These are phyloP conservation scores for Papilio protenor DNA, from an alignment of 2,888 invertebrate genomes.

Conservation along the genomic window DNA sequence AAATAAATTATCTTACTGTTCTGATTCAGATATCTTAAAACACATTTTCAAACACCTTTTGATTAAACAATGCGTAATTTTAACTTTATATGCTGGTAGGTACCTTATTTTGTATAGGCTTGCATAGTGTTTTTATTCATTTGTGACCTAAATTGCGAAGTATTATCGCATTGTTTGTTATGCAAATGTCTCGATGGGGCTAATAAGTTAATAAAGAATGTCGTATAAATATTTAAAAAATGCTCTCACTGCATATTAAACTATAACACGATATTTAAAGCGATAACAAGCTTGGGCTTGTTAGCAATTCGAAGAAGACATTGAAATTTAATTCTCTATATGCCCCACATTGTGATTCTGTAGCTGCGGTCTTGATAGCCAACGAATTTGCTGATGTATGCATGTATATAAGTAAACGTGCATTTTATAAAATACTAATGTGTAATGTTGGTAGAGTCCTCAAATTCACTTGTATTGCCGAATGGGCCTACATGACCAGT, in stretches of 20 bases:
- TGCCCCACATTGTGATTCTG: background rate
- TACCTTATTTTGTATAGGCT: background rate
- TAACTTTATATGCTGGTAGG: background rate
- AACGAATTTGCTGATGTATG: background rate
- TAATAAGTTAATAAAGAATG: background rate
- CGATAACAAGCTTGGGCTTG: background rate
- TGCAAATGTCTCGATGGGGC: background rate
- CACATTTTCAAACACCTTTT: background rate
- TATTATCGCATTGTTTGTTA: background rate
- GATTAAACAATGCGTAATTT: background rate
- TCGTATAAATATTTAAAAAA: background rate
- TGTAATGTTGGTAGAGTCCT: background rate
- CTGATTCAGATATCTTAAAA: background rate
- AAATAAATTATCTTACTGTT: background rate
- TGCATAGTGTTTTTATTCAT: background rate
- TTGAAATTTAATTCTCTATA: background rate
- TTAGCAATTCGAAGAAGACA: background rate
- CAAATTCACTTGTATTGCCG: background rate
- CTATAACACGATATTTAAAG: background rate
- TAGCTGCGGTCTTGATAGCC: background rate
- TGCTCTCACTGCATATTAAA: background rate
- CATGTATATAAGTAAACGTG: background rate
- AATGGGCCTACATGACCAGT: background rate
- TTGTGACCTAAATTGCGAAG: background rate
- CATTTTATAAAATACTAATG: background rate